These are phyloP conservation scores for Poeciliopsis turrubarensis DNA, from an alignment of 2,113 vertebrate species.

Conservation along the genomic window DNA sequence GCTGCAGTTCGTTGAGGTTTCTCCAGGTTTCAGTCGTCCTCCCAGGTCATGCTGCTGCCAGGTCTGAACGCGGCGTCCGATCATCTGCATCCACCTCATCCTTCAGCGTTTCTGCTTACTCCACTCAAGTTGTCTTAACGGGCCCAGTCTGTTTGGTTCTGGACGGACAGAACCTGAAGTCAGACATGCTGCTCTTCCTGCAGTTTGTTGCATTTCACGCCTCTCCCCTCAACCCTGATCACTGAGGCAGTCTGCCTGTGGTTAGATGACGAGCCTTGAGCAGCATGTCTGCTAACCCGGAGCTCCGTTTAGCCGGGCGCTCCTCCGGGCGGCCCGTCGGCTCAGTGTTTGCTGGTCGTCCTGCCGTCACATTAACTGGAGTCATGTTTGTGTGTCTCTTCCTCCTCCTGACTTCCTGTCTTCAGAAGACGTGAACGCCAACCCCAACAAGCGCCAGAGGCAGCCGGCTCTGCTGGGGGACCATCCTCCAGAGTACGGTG, in stretches of 20 bases:
- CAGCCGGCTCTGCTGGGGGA: slow-evolving; percentile 91
- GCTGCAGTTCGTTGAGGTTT: no score
- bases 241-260: background rate
- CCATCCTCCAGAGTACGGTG: slow-evolving; percentile 89
- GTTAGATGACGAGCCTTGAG: background rate
- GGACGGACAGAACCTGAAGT: background rate
- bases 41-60: background rate
- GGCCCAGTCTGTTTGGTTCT: background rate
- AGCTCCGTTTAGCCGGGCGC: background rate
- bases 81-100: slow-evolving; percentile 33
- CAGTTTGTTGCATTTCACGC: slow-evolving; percentile 5
- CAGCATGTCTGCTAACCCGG: slow-evolving; percentile 33
- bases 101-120: slow-evolving; percentile 12
- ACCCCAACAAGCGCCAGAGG: slow-evolving; percentile 91
- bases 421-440: slow-evolving; percentile 84
- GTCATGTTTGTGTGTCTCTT: background rate
- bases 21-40: background rate
- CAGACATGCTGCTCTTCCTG: background rate
- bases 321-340: background rate
- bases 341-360: background rate
- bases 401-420: slow-evolving; percentile 6
- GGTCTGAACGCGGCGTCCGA: background rate
- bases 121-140: background rate
- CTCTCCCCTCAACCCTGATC: slow-evolving; percentile 9
- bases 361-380: slow-evolving; percentile 18